Evolutionary conservation across 2,797 vertebrate species (phyloP), one percentile per base, ranked within the genome.

Genomic region (Xyrichtys novacula): DNA sequence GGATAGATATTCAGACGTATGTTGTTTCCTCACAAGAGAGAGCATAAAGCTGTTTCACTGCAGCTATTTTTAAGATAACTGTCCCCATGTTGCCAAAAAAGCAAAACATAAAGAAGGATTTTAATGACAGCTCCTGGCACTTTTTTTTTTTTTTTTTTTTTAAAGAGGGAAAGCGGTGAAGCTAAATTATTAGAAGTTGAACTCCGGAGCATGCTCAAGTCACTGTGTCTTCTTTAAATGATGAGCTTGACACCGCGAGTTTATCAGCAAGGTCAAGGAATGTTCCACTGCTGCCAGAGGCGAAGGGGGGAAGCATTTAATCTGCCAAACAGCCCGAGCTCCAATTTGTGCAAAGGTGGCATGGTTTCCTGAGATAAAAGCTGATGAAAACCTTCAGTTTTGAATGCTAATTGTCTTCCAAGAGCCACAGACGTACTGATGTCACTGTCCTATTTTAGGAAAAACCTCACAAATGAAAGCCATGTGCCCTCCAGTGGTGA

Each of bases 181-280:
- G 64, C 44, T 38, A 68, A 66, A 54, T 74, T 72, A 42, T 74
- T 59, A 36, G 22, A 66, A 44, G 40, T 25, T 62, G 19, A 78
- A 57, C 54, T 69, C 62, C 47, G n/a, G 31, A 34, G 16, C 25
- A 48, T 4, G 34, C 31, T 48, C n/a, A 15, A 39, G 40, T 68
- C 20, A 6, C 38, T 22, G 38, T 62, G 9, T 84, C 32, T 57
- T 63, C 72, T 79, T 71, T 66, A 70, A 88, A 84, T 69, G 75
- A 87, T 54, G 76, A 78, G 65, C 36, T 55, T 50, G 71, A 86
- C 73, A 74, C 53, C 34, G 17, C 28, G 4, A 65, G 65, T 87
- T 78, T 84, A 84, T 80, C 79, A 81, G 76, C 81, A 85, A 90
- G 74, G 85, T 91, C 84, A 84, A 81, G 43, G 31, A 71, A 75